A percentile compares a stretch with the other conserved stretches of the same genome.
phyloP scores from a whole-genome alignment of 2,113 vertebrate species.

The Coptodon rendalli region DNA sequence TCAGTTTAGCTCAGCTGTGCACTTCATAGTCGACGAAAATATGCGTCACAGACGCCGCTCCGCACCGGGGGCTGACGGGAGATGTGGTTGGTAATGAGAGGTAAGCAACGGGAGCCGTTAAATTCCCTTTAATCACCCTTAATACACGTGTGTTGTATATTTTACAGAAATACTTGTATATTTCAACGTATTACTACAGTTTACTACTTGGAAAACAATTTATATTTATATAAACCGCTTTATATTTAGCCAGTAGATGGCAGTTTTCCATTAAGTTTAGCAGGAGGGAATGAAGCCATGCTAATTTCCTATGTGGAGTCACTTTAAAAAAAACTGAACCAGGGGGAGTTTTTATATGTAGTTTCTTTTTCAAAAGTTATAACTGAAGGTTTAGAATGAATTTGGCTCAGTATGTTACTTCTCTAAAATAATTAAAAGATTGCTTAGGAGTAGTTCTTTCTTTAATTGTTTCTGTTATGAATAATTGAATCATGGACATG shows the following conservation, averaged over 20 bases:
- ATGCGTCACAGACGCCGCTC: constrained; percentile 11
- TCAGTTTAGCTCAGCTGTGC: background rate
- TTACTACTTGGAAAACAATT: background rate
- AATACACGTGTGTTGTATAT: fast-evolving
- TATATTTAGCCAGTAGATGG: constrained; percentile 23
- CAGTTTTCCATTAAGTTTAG: background rate
- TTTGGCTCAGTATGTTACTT: background rate
- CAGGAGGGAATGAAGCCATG: background rate
- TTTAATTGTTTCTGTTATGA: background rate
- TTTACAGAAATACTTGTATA: background rate
- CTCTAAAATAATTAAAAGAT: background rate
- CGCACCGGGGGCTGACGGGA: constrained; percentile 26
- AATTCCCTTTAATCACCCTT: background rate
- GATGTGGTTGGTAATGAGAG: constrained; percentile 9
- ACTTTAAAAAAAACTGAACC: background rate
- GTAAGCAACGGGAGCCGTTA: background rate
- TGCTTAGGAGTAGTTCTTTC: background rate
- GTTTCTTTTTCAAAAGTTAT: background rate
- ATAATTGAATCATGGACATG: background rate
- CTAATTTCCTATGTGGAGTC: background rate
- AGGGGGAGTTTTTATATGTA: background rate
- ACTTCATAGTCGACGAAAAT: constrained; percentile 8
- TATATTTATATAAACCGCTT: background rate
- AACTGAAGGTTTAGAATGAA: background rate
- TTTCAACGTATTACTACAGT: background rate